Base-by-base conservation (phyloP, 2,113 vertebrate species). In the Catharus minimus region DNA sequence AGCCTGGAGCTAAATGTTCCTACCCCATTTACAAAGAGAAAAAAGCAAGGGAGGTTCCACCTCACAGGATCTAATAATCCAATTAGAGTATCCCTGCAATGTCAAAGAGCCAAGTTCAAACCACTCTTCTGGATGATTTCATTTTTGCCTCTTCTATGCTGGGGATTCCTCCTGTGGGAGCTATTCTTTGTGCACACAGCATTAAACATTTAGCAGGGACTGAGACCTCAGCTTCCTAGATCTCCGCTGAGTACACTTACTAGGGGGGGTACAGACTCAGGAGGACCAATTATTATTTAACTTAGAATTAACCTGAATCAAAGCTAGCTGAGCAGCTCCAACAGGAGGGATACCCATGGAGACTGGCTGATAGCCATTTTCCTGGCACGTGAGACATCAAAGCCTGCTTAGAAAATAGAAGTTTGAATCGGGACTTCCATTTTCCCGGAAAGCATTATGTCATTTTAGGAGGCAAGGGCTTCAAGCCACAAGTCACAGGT, bases 181-280 rank as follows among this genome's bases (percentile, higher is more conserved):
- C 36, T 86, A 50, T 86, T 92, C 69, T 72, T 74, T 74, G 83
- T 78, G 56, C 61, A 90, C 61, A 86, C 49, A 86, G 65, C 73
- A 90, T 95, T 94, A 95, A 96, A 90, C 46, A 96, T 90, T 94
- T 78, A 96, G 69, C 69, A 86, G 41, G 27, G 69, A 88, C 73
- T 41, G 56, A 90, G 89, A 92, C 76, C 65, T 94, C 73, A 77
- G 76, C 53, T 88, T 90, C 52, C 89, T 26, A 77, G 52, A 60
- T 47, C 76, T 93, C 83, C 88, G n/a, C 44, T 50, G 80, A 93
- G 36, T 77, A 68, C 68, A 60, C 65, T 86, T 86, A 83, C 39
- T 53, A 17, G 60, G 52, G 44, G 47, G 47, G 26, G 12, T 39
- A 71, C 44, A 81, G 73, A 64, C 30, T 93, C 68, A n/a, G 30